These are phyloP conservation scores for Icerya purchasi DNA, from an alignment of 2,888 invertebrate species.

Conservation along the genomic window DNA sequence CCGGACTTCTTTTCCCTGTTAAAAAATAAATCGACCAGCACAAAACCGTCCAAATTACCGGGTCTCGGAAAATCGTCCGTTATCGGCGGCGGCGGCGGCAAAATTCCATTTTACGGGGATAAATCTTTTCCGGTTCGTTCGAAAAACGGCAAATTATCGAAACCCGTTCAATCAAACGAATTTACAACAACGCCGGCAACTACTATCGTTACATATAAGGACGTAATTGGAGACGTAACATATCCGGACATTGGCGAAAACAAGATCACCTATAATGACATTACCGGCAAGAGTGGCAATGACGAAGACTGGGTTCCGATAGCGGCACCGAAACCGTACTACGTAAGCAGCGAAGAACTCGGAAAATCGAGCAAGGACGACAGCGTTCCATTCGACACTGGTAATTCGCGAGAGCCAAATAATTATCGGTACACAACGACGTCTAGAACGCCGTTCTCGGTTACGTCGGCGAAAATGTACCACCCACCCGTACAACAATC, in stretches of 20 bases:
- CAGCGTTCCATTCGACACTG: not conserved
- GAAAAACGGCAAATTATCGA: not conserved
- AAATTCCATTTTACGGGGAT: not conserved
- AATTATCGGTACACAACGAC: constrained; percentile 20
- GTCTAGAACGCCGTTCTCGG: not conserved
- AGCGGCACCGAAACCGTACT: constrained; percentile 20
- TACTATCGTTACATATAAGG: constrained; percentile 26
- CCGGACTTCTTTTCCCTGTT: constrained; percentile 63
- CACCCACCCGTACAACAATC: not conserved
- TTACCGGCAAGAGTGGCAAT: constrained; percentile 12
- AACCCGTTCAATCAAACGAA: constrained; percentile 11
- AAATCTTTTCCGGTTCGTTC: not conserved
- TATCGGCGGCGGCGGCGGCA: not conserved
- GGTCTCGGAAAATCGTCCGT: not conserved
- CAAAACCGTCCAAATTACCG: constrained; percentile 12
- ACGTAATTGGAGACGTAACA: constrained; percentile 25
- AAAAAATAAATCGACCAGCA: constrained; percentile 23
- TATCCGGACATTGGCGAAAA: constrained; percentile 14
- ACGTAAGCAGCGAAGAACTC: constrained; percentile 17
- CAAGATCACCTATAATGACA: constrained; percentile 15
- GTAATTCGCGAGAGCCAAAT: not conserved
- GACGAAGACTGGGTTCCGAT: constrained; percentile 21
- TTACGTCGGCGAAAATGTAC: not conserved
- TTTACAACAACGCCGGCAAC: not conserved
- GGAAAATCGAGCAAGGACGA: not conserved